Conservation (phyloP, 2,113 vertebrate genomes). For the Petromus typicus region DNA sequence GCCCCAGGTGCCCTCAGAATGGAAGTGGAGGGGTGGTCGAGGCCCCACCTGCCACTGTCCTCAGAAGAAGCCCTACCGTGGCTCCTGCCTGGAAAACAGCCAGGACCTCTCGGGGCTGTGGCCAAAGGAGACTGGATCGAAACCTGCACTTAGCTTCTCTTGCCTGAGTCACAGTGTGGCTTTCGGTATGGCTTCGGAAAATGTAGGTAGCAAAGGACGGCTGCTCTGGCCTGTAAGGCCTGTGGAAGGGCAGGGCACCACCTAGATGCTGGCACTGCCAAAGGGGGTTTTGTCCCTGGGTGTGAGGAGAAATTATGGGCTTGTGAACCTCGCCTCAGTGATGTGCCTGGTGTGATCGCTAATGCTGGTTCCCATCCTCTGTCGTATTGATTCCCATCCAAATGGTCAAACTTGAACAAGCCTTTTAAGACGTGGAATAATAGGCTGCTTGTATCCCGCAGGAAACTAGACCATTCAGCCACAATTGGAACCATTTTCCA, state of each 20-base stretch:
- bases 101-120: neutral
- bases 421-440: slow-evolving; percentile 74
- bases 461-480: slow-evolving; percentile 64
- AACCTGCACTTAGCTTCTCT: neutral
- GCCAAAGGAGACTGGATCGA: neutral
- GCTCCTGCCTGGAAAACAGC: neutral
- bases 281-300: neutral
- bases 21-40: neutral
- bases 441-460: slow-evolving; percentile 62
- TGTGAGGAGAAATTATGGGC: neutral
- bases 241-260: neutral
- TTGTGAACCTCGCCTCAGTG: neutral
- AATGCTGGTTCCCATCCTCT: slow-evolving; percentile 29
- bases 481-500: slow-evolving; percentile 76
- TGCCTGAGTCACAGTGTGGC: neutral
- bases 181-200: neutral
- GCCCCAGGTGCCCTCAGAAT: neutral
- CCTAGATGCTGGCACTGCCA: neutral
- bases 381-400: slow-evolving; percentile 65
- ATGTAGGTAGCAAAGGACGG: neutral
- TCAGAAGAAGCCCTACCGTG: neutral
- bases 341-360: neutral
- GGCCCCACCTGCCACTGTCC: neutral
- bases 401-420: slow-evolving; percentile 65
- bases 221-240: neutral